Conservation (phyloP, 2,797 vertebrate species). For the Bradypodion ventrale region DNA sequence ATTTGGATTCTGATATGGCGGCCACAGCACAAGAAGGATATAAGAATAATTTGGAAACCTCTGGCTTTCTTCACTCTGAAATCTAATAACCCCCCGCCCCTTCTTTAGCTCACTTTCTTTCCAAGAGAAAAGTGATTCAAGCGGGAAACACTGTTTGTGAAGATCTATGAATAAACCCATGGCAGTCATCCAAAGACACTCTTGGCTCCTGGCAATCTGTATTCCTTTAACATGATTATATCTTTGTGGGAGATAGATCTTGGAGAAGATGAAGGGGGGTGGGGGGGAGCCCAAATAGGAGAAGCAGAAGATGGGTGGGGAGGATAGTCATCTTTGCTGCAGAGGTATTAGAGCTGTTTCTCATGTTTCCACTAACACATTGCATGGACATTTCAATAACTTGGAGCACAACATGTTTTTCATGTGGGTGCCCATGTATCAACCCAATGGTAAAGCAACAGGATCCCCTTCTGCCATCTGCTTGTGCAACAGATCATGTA, state of each 20-base stretch:
- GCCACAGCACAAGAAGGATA: too few species aligned
- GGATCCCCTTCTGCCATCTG: too few species aligned
- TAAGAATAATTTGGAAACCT: conserved; percentile 34
- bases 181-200: conserved; percentile 59
- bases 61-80: conserved; percentile 33
- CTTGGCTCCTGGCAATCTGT: conserved; percentile 62
- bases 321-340: conserved; percentile 30
- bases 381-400: conserved; percentile 41
- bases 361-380: conserved; percentile 45
- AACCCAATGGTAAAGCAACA: background rate
- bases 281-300: background rate
- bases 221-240: conserved; percentile 73
- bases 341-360: conserved; percentile 22
- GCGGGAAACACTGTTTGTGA: conserved; percentile 48
- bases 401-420: conserved; percentile 9
- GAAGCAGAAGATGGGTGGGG: background rate
- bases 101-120: conserved; percentile 30
- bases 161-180: conserved; percentile 56
- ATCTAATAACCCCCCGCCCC: conserved; percentile 32
- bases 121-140: conserved; percentile 41
- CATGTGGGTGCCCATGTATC: background rate
- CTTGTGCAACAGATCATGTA: too few species aligned
- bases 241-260: conserved; percentile 59
- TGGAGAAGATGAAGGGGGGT: conserved; percentile 30
- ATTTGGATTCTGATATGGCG: too few species aligned